Evolutionary conservation across 2,888 invertebrate species (phyloP), one percentile per base, ranked within the genome.

Genomic region (Saturnia pavonia): DNA sequence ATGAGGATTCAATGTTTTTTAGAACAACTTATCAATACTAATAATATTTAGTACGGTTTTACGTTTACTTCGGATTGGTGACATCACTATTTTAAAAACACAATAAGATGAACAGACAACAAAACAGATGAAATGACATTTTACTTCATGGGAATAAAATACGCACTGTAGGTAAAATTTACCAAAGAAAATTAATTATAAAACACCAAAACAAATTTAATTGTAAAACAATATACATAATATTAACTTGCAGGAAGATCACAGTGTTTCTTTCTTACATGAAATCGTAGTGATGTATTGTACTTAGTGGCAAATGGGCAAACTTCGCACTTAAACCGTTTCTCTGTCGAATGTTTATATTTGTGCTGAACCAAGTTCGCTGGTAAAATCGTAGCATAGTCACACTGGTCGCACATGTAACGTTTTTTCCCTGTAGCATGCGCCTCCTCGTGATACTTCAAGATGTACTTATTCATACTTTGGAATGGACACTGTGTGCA

Each of bases 191-290:
- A 80, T 72, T 72, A 77, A 79, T 83, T 25, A 25, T 2, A 57
- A 57, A 88, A 89, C 87, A 88, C 86, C 88, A 87, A 84, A n/a
- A 86, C 83, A 79, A 74, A 78, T 84, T 78, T 81, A 77, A 77
- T 76, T 80, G 71, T 75, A 75, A 76, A 75, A 79, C 73, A 75
- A 75, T 75, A 72, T 77, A 80, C 73, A 78, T 77, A 74, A 77
- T 76, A 75, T 84, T 85, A 89, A 83, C 85, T 87, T 78, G 86
- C 85, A 1, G 92, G 92, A 73, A 94, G 85, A 91, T 94, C 93
- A 89, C 93, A 92, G 82, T 93, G 94, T 82, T 94, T 94, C 76
- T 91, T 93, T 72, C 86, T 91, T 57, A 93, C 93, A 74, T 94
- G 94, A 75, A 92, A 93, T 45, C 93, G 82, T 73, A 94, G 78